A percentile compares a stretch with the other conserved stretches of the same genome.
Evolutionary conservation across 1,140 invertebrate species (phyloP).

Genomic region (Papilio dardanus): DNA sequence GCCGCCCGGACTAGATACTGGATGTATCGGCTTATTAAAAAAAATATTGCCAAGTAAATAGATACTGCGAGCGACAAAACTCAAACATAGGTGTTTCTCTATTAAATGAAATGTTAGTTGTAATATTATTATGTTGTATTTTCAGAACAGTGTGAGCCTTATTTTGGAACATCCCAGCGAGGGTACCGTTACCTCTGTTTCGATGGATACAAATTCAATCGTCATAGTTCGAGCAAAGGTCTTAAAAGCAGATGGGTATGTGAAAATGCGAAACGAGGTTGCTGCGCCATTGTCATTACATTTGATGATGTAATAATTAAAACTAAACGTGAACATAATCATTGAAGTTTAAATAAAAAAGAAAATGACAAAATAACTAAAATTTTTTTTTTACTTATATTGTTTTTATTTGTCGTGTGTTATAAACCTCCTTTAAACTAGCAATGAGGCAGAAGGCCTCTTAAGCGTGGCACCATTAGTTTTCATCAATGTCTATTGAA

Average conservation of each 20-base stretch:
- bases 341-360: slow-evolving; percentile 39
- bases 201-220: slow-evolving; percentile 42
- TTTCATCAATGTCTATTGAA: too few relatives aligned
- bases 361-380: too few relatives aligned
- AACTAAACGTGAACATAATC: slow-evolving; percentile 47
- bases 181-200: background rate
- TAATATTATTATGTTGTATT: background rate
- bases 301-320: slow-evolving; percentile 44
- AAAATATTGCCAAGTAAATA: too few relatives aligned
- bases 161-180: background rate
- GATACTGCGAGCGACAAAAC: too few relatives aligned
- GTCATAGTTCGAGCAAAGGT: slow-evolving; percentile 48
- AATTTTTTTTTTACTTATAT: too few relatives aligned
- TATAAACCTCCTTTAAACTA: too few relatives aligned
- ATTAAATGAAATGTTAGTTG: background rate
- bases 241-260: slow-evolving; percentile 51
- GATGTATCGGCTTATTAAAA: too few relatives aligned
- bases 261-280: slow-evolving; percentile 43
- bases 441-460: too few relatives aligned
- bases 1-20: too few relatives aligned
- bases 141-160: background rate
- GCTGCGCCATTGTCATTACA: slow-evolving; percentile 45
- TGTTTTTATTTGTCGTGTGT: too few relatives aligned
- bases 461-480: too few relatives aligned
- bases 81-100: too few relatives aligned